phyloP scores from a whole-genome alignment of 2,113 vertebrate genomes.

The Amia ocellicauda region DNA sequence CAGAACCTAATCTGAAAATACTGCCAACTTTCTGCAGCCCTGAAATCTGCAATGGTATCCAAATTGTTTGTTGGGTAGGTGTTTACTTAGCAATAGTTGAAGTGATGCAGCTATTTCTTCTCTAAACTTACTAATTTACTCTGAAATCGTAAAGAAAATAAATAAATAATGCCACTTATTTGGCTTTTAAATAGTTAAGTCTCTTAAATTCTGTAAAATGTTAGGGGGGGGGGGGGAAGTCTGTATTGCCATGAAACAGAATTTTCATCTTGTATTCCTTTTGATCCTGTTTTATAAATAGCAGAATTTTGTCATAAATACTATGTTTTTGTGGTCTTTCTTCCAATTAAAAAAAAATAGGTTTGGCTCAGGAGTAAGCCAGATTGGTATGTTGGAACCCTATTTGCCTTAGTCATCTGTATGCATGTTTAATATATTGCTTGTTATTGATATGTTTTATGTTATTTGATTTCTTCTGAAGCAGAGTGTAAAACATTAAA shows the following conservation, averaged over 20 bases:
- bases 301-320: constrained; percentile 61
- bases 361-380: constrained; percentile 54
- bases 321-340: constrained; percentile 57
- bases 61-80: too few relatives aligned
- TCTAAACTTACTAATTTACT: too few relatives aligned
- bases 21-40: too few relatives aligned
- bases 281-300: constrained; percentile 63
- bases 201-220: constrained; percentile 50
- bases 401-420: constrained; percentile 31
- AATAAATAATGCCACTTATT: constrained; percentile 19
- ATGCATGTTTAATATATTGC: constrained; percentile 55
- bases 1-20: too few relatives aligned
- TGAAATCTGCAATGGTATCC: too few relatives aligned
- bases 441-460: constrained; percentile 57
- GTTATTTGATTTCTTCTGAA: constrained; percentile 18
- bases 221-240: too few relatives aligned
- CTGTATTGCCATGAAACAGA: constrained; percentile 43
- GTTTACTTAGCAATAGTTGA: too few relatives aligned
- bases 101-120: too few relatives aligned
- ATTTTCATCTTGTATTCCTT: constrained; percentile 43
- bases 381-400: constrained; percentile 41
- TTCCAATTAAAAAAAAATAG: constrained; percentile 56
- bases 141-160: too few relatives aligned
- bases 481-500: too few relatives aligned
- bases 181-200: constrained; percentile 47